phyloP scores from a whole-genome alignment of 2,888 invertebrate genomes.

The Andrena marginata region DNA sequence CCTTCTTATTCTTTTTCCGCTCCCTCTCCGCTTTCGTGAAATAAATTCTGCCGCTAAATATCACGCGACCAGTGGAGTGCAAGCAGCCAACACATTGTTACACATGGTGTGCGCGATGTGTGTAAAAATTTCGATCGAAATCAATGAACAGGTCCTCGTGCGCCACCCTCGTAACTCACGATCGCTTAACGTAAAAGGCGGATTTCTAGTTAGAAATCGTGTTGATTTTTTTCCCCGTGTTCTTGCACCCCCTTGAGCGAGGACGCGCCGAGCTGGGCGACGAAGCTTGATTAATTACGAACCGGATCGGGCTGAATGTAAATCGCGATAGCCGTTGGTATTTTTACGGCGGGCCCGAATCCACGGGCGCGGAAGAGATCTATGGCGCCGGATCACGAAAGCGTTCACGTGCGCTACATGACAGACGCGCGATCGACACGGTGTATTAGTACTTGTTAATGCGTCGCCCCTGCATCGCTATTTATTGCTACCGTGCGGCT shows the following conservation, averaged over 20 bases:
- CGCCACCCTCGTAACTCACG: neutral
- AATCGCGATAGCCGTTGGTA: slow-evolving; percentile 49
- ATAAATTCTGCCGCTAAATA: too few relatives aligned
- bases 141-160: too few relatives aligned
- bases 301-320: slow-evolving; percentile 60
- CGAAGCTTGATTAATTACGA: slow-evolving; percentile 56
- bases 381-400: slow-evolving; percentile 50
- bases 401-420: slow-evolving; percentile 51
- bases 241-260: slow-evolving; percentile 10
- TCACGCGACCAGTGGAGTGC: too few relatives aligned
- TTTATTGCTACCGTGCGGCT: slow-evolving; percentile 55
- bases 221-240: neutral
- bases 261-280: neutral
- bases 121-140: too few relatives aligned
- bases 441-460: slow-evolving; percentile 63
- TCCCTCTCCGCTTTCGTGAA: neutral
- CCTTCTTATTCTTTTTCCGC: neutral
- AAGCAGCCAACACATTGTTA: too few relatives aligned
- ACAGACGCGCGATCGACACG: slow-evolving; percentile 60
- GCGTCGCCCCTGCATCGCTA: slow-evolving; percentile 39
- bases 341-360: slow-evolving; percentile 45
- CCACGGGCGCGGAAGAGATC: slow-evolving; percentile 62
- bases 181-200: neutral
- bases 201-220: neutral
- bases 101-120: too few relatives aligned